A percentile compares a stretch with the other conserved stretches of the same genome.
Evolutionary conservation across 2,113 vertebrate genomes (phyloP).

Genomic region (Acanthisitta chloris): DNA sequence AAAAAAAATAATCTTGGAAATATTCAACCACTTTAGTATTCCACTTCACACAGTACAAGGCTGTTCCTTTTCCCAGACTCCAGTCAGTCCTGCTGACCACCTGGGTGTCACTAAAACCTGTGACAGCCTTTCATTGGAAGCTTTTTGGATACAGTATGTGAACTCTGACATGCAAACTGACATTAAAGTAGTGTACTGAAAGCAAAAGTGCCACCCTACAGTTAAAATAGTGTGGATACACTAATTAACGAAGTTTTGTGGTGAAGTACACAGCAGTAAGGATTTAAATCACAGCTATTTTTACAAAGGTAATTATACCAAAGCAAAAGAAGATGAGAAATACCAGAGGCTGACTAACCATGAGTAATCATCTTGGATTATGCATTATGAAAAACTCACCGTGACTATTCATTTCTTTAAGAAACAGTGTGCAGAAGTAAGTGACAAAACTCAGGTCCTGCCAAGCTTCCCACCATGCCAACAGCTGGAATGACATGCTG

Average conservation of each 20-base stretch:
- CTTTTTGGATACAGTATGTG: neutral
- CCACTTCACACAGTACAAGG: neutral
- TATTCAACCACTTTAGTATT: neutral
- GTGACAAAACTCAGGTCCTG: neutral
- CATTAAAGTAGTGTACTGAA: neutral
- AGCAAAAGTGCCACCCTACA: neutral
- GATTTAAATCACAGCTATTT: neutral
- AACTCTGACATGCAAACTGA: neutral
- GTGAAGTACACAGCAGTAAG: neutral
- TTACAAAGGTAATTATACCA: neutral
- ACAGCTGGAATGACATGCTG: neutral
- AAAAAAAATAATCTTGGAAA: neutral
- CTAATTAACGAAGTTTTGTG: neutral
- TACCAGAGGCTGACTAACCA: neutral
- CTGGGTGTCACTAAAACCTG: neutral
- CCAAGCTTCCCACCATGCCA: neutral
- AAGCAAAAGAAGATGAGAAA: neutral
- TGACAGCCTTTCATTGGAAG: neutral
- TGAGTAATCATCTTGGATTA: constrained; percentile 9
- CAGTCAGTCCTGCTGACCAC: neutral
- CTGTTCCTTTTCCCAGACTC: neutral
- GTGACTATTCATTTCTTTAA: neutral
- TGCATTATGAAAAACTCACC: neutral
- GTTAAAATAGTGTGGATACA: neutral
- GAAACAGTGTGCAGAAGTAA: neutral